Evolutionary conservation across 2,888 invertebrate species (phyloP), one percentile per base, ranked within the genome.

Genomic region (Operophtera brumata): DNA sequence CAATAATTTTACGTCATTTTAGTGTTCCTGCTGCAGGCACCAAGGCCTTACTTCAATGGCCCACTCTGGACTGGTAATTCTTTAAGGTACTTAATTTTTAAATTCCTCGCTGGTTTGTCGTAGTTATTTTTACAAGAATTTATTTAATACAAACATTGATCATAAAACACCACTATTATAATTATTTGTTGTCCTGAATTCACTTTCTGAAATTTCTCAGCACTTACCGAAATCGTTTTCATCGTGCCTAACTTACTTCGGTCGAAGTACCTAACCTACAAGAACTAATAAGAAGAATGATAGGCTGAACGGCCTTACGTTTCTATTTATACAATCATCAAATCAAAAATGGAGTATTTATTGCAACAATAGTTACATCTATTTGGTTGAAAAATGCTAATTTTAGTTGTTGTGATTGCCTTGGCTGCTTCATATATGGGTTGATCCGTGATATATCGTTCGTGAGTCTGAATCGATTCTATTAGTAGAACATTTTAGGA

Each of bases 321-420:
- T 73, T 75, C 80, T 82, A 81, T 87, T 82, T 89, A 89, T 88
- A 89, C 78, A 76, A 71, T 66, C 74, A 71, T 77, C 75, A 76
- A 80, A 76, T 70, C 83, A 59, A 77, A 86, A 82, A 82, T 84
- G 78, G 83, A 81, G 78, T 82, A 86, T 83, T 80, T 81, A 85
- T 82, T 80, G 73, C 80, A 78, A 77, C 73, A 82, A 83, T 74
- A 3, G 20, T 20, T 20, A 74, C 71, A 70, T 76, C 66, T 57
- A 66, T 66, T 75, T 71, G 74, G 78, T 75, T 80, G 73, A 77
- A 74, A 83, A 86, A 87, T 86, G 84, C 77, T 69, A 88, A 88
- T 87, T 86, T 85, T 75, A 78, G 79, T 79, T 78, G 80, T 81
- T 77, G 73, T 69, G 71, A 65, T 81, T 81, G 73, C 80, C 82